phyloP scores from a whole-genome alignment of 2,888 invertebrate genomes.

The Tanytarsus gracilentus region DNA sequence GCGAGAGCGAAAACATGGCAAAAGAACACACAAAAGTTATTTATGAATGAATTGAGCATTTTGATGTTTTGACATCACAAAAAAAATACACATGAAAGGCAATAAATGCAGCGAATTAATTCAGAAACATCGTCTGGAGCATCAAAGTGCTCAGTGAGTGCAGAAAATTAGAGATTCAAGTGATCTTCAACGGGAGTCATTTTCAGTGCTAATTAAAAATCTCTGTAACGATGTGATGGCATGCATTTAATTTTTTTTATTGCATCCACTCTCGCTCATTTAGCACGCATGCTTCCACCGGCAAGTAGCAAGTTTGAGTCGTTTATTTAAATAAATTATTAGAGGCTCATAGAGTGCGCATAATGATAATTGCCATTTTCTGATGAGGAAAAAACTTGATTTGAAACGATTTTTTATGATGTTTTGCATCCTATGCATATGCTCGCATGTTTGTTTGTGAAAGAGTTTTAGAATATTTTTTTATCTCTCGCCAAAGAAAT shows the following conservation, averaged over 20 bases:
- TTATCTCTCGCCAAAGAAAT: not conserved
- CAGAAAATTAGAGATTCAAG: not conserved
- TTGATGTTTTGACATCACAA: too few relatives aligned
- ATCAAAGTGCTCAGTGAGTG: not conserved
- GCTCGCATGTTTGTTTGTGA: not conserved
- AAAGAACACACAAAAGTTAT: too few relatives aligned
- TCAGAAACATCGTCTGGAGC: not conserved
- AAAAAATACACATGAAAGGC: too few relatives aligned
- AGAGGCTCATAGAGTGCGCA: not conserved
- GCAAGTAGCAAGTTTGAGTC: too few relatives aligned
- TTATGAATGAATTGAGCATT: too few relatives aligned
- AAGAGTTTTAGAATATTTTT: not conserved
- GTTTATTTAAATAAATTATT: not conserved
- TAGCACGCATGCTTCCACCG: too few relatives aligned
- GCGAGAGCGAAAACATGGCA: not conserved
- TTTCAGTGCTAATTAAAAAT: constrained; percentile 25
- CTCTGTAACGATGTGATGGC: not conserved
- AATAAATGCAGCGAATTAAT: too few relatives aligned
- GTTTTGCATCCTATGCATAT: not conserved
- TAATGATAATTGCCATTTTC: not conserved
- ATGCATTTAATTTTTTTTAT: constrained; percentile 14
- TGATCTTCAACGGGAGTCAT: constrained; percentile 13
- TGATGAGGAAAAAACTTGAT: not conserved
- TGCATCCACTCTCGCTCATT: not conserved
- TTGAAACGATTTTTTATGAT: not conserved